Evolutionary conservation across 2,888 invertebrate species (phyloP).

Genomic region (Mythimna pallens): DNA sequence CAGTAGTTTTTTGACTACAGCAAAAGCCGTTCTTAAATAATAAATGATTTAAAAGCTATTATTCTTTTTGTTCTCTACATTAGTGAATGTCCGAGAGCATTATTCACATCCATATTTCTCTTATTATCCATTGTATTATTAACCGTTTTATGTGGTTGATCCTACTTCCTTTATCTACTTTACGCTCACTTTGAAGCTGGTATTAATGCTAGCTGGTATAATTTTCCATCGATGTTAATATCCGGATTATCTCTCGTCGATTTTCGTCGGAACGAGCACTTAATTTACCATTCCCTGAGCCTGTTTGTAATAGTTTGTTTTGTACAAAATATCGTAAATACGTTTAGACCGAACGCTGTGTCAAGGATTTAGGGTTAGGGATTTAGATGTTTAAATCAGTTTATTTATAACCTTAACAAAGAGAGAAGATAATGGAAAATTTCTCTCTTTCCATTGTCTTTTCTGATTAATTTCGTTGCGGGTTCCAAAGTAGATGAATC

Average conservation of each 20-base stretch:
- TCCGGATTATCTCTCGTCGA: not conserved
- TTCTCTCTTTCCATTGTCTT: not conserved
- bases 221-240: slow-evolving; percentile 3
- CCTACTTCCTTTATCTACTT: not conserved
- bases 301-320: not conserved
- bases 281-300: not conserved
- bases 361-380: too few relatives aligned
- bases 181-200: not conserved
- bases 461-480: slow-evolving; percentile 13
- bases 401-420: not conserved
- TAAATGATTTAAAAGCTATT: too few relatives aligned
- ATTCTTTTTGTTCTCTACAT: too few relatives aligned
- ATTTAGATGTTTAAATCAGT: too few relatives aligned
- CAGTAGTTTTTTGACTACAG: too few relatives aligned
- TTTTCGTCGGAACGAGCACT: not conserved
- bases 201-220: not conserved
- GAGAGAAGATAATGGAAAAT: not conserved
- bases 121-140: too few relatives aligned
- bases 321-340: not conserved
- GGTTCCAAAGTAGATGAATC: not conserved
- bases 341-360: too few relatives aligned
- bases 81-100: not conserved
- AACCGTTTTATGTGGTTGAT: not conserved
- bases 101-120: not conserved
- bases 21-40: too few relatives aligned